Base-by-base conservation (phyloP, 1,140 invertebrate genomes). In the Cecropterus lyciades region DNA sequence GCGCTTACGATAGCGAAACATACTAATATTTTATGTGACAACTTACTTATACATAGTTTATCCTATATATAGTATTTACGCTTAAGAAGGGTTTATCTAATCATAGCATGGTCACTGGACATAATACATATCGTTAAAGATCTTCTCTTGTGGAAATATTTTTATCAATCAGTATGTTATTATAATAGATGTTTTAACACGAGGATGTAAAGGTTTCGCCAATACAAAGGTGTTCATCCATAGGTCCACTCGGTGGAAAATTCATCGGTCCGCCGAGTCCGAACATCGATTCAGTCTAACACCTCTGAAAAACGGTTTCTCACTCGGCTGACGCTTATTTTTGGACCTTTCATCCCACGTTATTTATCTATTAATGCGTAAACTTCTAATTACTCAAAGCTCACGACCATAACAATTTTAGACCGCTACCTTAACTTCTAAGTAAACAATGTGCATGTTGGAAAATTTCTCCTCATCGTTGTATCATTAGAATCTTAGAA, bases 291-390 rank as follows among this genome's bases (percentile, higher is more conserved):
- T 87, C 85, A 84, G 82, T 85, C 83, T 77, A 89, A 89, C 87
- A 89, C 89, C 87, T 91, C 89, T 89, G 84, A 87, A 91, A 89
- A 91, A 87, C 82, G 71, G 70, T 79, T 85, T 91, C 80, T 85
- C 89, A 89, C 87, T 82, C 79, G 75, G 78, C 70, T 88, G 85
- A 79, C 80, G 80, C 71, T 85, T 85, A 91, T 91, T 91, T 91
- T 90, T 81, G 82, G 83, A 79, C 70, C 86, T 91, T 91, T 91
- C 82, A 91, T 91, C 86, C 85, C 77, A 79, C 75, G 82, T 90
- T 80, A 81, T 78, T 80, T 83, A 78, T 80, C 67, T 80, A 87
- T 78, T 85, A 86, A 85, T 77, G 80, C 84, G 69, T 72, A 67
- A 75, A 75, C 72, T 43, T 63, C 59, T 63, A 63, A 63, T 63